Conservation (phyloP, 2,113 vertebrate species). For the Microtus richardsoni region DNA sequence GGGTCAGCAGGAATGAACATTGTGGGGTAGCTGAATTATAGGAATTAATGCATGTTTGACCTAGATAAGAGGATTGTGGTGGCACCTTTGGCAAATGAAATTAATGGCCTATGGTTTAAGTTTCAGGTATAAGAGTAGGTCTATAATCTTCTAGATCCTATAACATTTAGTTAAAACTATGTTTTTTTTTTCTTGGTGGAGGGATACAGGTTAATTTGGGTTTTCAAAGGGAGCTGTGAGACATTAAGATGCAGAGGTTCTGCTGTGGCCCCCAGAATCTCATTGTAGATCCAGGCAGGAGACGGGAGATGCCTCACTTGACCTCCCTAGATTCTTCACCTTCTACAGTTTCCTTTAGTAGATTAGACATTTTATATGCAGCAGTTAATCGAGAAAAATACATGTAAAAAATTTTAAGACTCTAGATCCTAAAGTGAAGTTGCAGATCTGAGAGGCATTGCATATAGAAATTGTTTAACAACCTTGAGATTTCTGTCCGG, state of each 20-base stretch:
- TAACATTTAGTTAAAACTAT: not conserved
- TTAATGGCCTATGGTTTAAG: not conserved
- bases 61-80: not conserved
- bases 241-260: not conserved
- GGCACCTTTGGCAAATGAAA: not conserved
- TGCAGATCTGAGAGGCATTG: not conserved
- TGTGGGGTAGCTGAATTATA: not conserved
- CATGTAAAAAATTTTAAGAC: not conserved
- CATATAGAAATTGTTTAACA: not conserved
- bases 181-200: not conserved
- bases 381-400: not conserved
- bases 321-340: not conserved
- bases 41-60: not conserved
- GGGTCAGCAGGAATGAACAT: not conserved
- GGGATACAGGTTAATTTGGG: not conserved
- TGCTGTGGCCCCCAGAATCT: not conserved
- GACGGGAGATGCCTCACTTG: not conserved
- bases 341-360: not conserved
- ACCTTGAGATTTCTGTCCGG: not conserved
- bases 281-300: not conserved
- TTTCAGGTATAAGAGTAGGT: not conserved
- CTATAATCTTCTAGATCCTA: not conserved
- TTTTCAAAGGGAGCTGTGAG: not conserved
- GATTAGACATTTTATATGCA: not conserved
- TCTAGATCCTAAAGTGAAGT: not conserved